Base-by-base conservation (phyloP, 2,888 invertebrate species). In the Brachylomia viminalis region DNA sequence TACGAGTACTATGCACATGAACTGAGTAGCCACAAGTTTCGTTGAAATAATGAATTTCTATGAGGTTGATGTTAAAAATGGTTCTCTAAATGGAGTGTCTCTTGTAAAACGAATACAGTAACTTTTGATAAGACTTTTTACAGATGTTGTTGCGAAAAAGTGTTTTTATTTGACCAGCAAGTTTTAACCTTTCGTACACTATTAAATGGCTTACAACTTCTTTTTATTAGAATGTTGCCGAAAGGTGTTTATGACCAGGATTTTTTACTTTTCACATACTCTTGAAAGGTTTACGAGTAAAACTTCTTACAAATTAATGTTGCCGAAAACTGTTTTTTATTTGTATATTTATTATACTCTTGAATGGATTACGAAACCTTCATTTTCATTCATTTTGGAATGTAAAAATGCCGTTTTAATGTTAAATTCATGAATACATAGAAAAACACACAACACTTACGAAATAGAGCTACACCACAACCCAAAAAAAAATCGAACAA, bases 401-500 rank as follows among this genome's bases (percentile, higher is more conserved):
- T 23, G 0, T 27, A 15, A 6, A 38, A 15, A 30, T 3, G 6
- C 27, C 6, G 11, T 23, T 42, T 30, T 66, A 30, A 17, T 11
- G 45, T 42, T 42, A 7, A 15, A 47, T 27, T 20, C 11, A 54
- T 56, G 0, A 38, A 27, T 49, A 33, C n/a, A 52, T 7, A 20
- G 3, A 52, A 15, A 49, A 75, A n/a, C 3, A 6, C 4, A 74
- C 11, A 59, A 59, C 15, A 27, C 17, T 52, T 33, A 33, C 10
- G 3, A 68, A 79, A 65, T 66, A 69, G 27, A 27, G 11, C 56
- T 17, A 42, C 54, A 45, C 33, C 7, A 38, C 20, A 17, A 54
- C 0, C 30, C 15, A 49, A 62, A 54, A 77, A 77, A 33, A 38
- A 38, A 38, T 38, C 59, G 13, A 82, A 49, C 15, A n/a, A 13